Percentiles rank a stretch among this genome's conserved stretches.
Evolutionary conservation across 2,797 vertebrate genomes (phyloP).

Genomic region (Poeciliopsis infans): DNA sequence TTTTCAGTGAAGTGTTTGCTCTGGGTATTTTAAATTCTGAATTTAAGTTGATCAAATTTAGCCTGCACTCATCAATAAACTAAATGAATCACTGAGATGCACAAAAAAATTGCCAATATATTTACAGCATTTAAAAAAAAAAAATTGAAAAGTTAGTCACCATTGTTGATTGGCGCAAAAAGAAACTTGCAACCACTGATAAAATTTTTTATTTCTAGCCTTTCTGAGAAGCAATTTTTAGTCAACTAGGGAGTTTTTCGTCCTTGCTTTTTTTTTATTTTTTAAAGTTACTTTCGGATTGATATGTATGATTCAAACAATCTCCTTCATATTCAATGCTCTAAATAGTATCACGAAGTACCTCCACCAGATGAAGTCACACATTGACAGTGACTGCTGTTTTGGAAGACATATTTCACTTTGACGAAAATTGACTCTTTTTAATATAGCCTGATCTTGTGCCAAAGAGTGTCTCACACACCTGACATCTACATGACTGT

Average conservation of each 20-base stretch:
- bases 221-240: not conserved
- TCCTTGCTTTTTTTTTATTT: not conserved
- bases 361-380: not conserved
- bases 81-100: not conserved
- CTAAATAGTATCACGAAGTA: not conserved
- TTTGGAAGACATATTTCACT: constrained; percentile 1
- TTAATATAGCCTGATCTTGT: not conserved
- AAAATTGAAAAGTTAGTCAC: not conserved
- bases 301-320: not conserved
- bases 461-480: not conserved
- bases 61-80: not conserved
- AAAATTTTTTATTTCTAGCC: too few relatives aligned
- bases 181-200: not conserved
- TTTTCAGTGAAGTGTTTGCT: not conserved
- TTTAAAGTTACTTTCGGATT: not conserved
- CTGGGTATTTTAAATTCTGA: not conserved
- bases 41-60: not conserved
- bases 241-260: not conserved
- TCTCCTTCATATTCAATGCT: not conserved
- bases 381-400: not conserved
- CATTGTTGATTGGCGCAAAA: not conserved
- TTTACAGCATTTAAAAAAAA: not conserved
- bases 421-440: not conserved
- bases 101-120: not conserved
- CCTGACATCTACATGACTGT: not conserved